These are phyloP conservation scores for Equus przewalskii DNA, from an alignment of 2,113 vertebrate genomes.

Conservation along the genomic window DNA sequence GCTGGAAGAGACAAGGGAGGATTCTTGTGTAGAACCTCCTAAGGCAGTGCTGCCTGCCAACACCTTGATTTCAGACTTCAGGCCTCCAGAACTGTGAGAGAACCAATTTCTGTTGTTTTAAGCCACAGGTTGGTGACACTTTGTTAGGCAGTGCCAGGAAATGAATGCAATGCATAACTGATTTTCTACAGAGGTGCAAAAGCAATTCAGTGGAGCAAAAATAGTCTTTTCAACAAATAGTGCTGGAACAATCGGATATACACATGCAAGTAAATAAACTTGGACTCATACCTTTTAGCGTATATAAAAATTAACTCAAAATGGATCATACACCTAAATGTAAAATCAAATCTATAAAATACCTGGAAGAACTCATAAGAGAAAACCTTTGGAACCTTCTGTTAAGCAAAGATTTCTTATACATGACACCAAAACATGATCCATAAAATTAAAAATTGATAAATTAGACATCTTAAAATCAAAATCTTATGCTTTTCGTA, in stretches of 20 bases:
- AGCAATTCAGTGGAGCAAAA: not conserved
- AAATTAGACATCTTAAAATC: not conserved
- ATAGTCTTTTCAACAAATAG: not conserved
- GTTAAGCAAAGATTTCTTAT: not conserved
- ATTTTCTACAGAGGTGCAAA: not conserved
- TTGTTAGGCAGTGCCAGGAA: not conserved
- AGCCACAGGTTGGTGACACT: not conserved
- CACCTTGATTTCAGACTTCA: not conserved
- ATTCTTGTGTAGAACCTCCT: not conserved
- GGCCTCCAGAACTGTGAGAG: not conserved
- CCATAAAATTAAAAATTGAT: not conserved
- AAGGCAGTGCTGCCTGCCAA: not conserved
- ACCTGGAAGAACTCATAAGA: not conserved
- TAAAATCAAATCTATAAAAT: slow-evolving; percentile 2
- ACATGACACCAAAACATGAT: not conserved
- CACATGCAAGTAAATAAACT: not conserved
- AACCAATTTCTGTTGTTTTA: not conserved
- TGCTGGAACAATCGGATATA: not conserved
- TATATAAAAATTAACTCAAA: slow-evolving; percentile 36
- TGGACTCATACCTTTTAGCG: not conserved
- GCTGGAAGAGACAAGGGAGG: not conserved
- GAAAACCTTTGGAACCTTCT: not conserved
- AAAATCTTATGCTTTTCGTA: not conserved
- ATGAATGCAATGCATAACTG: not conserved
- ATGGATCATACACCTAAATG: not conserved